Evolutionary conservation across 1,140 invertebrate species (phyloP).

Genomic region (Macrobrachium rosenbergii): DNA sequence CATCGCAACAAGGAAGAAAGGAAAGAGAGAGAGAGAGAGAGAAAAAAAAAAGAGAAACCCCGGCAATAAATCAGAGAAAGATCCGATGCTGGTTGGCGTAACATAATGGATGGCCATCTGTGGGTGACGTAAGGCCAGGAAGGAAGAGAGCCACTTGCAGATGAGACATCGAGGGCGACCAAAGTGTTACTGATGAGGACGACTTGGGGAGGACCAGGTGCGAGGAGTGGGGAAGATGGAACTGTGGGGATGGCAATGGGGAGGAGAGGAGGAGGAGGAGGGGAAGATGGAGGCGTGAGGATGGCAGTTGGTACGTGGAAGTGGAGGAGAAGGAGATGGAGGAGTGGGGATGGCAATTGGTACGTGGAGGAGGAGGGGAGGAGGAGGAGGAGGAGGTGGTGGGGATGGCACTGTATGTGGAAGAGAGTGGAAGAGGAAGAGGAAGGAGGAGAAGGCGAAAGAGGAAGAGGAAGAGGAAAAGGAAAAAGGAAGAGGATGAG

Average conservation of each 20-base stretch:
- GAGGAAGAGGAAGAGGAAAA: background rate
- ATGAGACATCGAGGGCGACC: no score
- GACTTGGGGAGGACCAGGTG: no score
- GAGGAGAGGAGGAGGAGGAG: background rate
- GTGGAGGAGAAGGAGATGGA: background rate
- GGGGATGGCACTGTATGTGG: background rate
- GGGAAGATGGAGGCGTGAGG: background rate
- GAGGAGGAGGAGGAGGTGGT: background rate
- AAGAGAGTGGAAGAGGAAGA: background rate
- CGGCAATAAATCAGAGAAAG: no score
- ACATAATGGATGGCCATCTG: no score
- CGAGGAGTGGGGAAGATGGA: background rate
- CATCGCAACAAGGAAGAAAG: background rate
- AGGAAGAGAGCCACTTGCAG: no score
- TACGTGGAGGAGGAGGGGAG: background rate
- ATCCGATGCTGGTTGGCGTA: no score
- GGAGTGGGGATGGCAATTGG: background rate
- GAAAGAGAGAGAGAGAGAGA: conserved; percentile 12
- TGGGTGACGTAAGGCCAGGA: no score
- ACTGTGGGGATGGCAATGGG: background rate
- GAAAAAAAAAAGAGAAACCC: background rate
- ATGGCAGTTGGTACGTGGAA: background rate
- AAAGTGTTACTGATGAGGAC: no score
- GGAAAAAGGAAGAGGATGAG: background rate
- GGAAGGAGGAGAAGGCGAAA: background rate